phyloP scores from a whole-genome alignment of 2,113 vertebrate genomes.

The Sinocyclocheilus maitianheensis region DNA sequence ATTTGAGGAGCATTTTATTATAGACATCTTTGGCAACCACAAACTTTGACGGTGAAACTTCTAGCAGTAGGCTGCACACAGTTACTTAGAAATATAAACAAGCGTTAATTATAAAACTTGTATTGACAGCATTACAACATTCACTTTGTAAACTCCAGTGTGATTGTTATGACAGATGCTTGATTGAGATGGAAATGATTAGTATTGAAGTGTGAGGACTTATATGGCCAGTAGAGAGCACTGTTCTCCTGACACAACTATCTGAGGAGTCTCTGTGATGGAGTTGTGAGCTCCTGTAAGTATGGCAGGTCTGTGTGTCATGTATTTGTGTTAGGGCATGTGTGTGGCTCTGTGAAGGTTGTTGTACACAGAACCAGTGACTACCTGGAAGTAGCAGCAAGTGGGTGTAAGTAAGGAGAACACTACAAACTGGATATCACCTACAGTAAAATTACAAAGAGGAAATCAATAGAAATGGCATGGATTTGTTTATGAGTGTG shows the following conservation, averaged over 20 bases:
- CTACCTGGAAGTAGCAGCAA: neutral
- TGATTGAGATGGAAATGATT: slow-evolving; percentile 17
- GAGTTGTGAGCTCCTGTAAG: slow-evolving; percentile 26
- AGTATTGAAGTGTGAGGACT: slow-evolving; percentile 22
- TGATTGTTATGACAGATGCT: slow-evolving; percentile 20
- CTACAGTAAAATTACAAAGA: neutral
- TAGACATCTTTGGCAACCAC: neutral
- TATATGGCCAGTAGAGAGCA: slow-evolving; percentile 68
- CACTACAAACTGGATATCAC: neutral
- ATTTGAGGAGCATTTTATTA: neutral
- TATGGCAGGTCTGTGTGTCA: slow-evolving; percentile 42
- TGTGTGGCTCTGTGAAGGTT: neutral
- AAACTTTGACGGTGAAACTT: neutral
- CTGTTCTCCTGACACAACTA: slow-evolving; percentile 66
- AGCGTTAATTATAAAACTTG: neutral
- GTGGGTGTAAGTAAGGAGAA: neutral
- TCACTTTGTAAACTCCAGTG: slow-evolving; percentile 26
- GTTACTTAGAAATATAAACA: slow-evolving; percentile 13
- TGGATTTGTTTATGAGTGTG: neutral
- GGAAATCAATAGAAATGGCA: neutral
- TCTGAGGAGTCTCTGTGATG: neutral
- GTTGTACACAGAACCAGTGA: neutral
- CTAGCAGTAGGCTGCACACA: slow-evolving; percentile 5
- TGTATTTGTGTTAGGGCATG: slow-evolving; percentile 24
- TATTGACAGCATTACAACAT: slow-evolving; percentile 7